Evolutionary conservation across 2,888 invertebrate species (phyloP).

Genomic region (Andrena marginata): DNA sequence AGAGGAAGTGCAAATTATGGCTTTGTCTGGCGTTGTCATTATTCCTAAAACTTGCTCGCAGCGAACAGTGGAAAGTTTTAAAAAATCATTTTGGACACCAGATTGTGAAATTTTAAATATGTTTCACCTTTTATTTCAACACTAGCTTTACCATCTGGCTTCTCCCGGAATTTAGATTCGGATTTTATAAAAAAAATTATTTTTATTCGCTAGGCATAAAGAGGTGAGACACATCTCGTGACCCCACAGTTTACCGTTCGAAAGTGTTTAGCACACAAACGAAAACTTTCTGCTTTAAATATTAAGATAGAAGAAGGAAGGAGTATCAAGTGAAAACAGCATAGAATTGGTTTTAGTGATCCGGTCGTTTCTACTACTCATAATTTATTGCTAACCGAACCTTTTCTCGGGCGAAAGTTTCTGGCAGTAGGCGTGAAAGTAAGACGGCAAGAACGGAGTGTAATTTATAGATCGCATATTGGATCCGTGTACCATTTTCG

Average conservation of each 20-base stretch:
- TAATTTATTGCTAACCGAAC: slow-evolving; percentile 4
- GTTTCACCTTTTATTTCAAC: no score
- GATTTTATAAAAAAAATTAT: no score
- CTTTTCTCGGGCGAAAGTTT: background rate
- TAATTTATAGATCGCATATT: slow-evolving; percentile 27
- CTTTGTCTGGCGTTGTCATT: background rate
- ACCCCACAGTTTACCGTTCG: no score
- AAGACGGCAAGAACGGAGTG: background rate
- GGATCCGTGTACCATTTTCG: background rate
- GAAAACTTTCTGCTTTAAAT: no score
- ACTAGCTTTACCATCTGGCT: no score
- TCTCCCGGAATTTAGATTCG: no score
- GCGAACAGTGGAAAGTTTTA: background rate
- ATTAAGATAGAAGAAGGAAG: background rate
- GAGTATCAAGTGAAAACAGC: background rate
- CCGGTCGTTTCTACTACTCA: background rate
- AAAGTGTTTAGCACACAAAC: no score
- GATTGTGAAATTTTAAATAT: no score
- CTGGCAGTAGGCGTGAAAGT: slow-evolving; percentile 8
- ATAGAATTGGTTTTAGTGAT: background rate
- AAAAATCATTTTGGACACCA: no score
- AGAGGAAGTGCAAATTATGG: slow-evolving; percentile 2
- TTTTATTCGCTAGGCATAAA: no score
- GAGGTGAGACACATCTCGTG: no score
- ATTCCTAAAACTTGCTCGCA: background rate